Conservation (phyloP, 2,113 vertebrate genomes). For the Platysteira castanea region DNA sequence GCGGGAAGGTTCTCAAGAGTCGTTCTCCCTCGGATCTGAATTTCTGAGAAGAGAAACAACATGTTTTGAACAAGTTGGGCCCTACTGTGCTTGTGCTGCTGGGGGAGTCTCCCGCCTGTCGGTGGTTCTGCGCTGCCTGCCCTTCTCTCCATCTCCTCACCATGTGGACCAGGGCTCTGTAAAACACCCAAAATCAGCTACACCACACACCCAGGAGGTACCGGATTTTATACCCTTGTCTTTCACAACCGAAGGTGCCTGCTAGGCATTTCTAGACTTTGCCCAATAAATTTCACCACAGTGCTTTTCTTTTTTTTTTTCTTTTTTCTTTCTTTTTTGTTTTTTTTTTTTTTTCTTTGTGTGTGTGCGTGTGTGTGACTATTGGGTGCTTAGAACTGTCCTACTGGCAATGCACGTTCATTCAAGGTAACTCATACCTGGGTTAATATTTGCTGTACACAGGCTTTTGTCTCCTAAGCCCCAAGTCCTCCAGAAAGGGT, state of each 20-base stretch:
- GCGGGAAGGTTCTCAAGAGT: fast-evolving
- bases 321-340: no score
- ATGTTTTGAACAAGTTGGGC: fast-evolving
- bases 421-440: not conserved
- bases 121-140: fast-evolving
- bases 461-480: not conserved
- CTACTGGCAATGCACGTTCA: not conserved
- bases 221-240: not conserved
- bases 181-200: not conserved
- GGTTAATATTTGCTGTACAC: not conserved
- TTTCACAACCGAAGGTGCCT: not conserved
- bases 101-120: fast-evolving
- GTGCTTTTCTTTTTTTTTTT: not conserved
- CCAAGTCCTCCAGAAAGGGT: not conserved
- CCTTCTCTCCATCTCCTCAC: no score
- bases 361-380: no score
- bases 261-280: not conserved
- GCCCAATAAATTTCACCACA: not conserved
- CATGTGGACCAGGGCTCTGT: not conserved
- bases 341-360: no score
- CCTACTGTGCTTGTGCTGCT: fast-evolving
- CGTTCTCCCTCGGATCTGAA: not conserved
- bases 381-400: not conserved
- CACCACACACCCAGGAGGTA: no score
- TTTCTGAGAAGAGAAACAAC: not conserved